These are phyloP conservation scores for Pollachius pollachius DNA, from an alignment of 2,113 vertebrate genomes.

Conservation along the genomic window DNA sequence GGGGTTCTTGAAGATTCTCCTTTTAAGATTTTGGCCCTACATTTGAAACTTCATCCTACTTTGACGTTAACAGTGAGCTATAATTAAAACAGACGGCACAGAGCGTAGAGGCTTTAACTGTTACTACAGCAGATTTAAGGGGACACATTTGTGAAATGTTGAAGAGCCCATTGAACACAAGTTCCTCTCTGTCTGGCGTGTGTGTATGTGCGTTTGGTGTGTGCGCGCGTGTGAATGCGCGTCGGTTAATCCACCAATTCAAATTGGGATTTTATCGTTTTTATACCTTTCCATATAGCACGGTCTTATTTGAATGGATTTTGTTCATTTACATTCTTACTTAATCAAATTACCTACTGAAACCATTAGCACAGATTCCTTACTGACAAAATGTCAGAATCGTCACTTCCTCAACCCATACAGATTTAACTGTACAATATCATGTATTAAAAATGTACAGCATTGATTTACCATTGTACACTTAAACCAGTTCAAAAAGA, in stretches of 20 bases:
- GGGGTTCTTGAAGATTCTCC: conserved; percentile 13
- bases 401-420: no score
- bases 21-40: conserved; percentile 8
- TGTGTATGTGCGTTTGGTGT: not conserved
- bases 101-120: not conserved
- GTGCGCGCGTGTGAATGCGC: not conserved
- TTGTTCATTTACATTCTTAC: no score
- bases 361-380: conserved; percentile 1
- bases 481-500: no score
- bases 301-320: no score
- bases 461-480: no score
- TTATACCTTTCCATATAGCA: no score
- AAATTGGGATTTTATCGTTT: no score
- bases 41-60: conserved; percentile 5
- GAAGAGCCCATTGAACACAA: no score
- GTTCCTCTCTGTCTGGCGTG: not conserved
- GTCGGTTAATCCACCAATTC: not conserved
- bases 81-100: not conserved
- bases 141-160: no score
- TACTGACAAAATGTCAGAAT: no score
- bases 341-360: not conserved
- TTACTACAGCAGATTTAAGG: not conserved
- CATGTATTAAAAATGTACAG: no score
- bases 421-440: no score
- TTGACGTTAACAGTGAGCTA: not conserved